Evolutionary conservation across 2,797 vertebrate species (phyloP).

Genomic region (Acanthiza pusilla): DNA sequence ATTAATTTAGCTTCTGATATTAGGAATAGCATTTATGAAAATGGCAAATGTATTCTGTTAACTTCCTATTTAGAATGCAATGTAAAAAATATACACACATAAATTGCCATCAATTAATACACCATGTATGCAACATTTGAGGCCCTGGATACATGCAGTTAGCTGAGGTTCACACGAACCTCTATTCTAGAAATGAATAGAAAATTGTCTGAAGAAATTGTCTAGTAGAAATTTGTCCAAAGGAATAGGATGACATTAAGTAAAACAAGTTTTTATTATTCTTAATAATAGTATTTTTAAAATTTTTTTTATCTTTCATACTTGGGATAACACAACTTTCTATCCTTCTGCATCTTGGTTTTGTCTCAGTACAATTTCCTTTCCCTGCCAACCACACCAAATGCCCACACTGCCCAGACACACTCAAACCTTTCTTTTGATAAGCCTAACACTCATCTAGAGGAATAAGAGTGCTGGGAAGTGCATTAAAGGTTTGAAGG

Average conservation of each 20-base stretch:
- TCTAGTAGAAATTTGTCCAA: neutral
- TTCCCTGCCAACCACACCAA: neutral
- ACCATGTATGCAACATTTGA: neutral
- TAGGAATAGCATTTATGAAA: neutral
- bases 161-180: neutral
- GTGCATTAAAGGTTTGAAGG: neutral
- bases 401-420: neutral
- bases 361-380: neutral
- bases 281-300: neutral
- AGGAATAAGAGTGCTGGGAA: neutral
- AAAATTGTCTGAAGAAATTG: neutral
- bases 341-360: neutral
- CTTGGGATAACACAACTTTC: neutral
- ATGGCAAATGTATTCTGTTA: neutral
- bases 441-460: neutral
- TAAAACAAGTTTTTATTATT: neutral
- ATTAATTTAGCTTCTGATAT: neutral
- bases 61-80: neutral
- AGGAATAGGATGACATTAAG: neutral
- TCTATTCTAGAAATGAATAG: neutral
- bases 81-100: neutral
- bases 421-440: neutral
- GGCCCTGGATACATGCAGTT: neutral
- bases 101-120: neutral
- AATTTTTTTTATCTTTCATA: neutral